Base-by-base conservation (phyloP, 37 sponge, comb jelly and placozoan species). In the Ianthella basta region DNA sequence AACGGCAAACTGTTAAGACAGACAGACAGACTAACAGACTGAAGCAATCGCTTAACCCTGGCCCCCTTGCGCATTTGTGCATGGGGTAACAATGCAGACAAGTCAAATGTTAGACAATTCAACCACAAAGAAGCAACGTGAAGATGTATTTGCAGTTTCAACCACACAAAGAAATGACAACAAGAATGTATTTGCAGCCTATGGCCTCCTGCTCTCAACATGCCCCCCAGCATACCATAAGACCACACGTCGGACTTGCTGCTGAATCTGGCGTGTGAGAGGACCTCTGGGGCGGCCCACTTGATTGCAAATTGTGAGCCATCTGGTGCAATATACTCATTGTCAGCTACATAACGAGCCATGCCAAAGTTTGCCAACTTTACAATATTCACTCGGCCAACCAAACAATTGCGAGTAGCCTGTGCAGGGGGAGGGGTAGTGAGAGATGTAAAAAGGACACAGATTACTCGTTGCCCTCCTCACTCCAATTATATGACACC, bases 241-340 rank as follows among this genome's bases (percentile, higher is more conserved):
- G 98, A 97, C 98, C 98, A 97, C 0, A 97, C 94, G 55, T 97
- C 98, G 40, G 96, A 95, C 66, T 95, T 97, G 90, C 96, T 97
- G 78, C 96, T 95, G 75, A 97, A 97, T 56, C 92, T 93, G 38
- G 96, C 96, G 79, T 95, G 96, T 23, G 90, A 93, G 82, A 97
- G 92, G 54, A 97, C 98, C 44, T 97, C 98, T 29, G 98, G 98
- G 0, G 98, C 98, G 33, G 98, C 98, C 98, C 98, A 97, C 78
- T 95, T 95, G 78, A 97, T 95, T 77, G 98, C 94, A 79, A 97
- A 97, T 84, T 95, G 93, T 61, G 96, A 93, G 0, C 96, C 98
- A 59, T 97, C 98, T 19, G 98, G 92, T 20, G 98, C 98, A 21
- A 94, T 95, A 88, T 97, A 97, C 82, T 93, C 94, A 34, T 97